A percentile compares a stretch with the other conserved stretches of the same genome.
Evolutionary conservation across 2,113 vertebrate species (phyloP).

Genomic region (Prinia subflava): DNA sequence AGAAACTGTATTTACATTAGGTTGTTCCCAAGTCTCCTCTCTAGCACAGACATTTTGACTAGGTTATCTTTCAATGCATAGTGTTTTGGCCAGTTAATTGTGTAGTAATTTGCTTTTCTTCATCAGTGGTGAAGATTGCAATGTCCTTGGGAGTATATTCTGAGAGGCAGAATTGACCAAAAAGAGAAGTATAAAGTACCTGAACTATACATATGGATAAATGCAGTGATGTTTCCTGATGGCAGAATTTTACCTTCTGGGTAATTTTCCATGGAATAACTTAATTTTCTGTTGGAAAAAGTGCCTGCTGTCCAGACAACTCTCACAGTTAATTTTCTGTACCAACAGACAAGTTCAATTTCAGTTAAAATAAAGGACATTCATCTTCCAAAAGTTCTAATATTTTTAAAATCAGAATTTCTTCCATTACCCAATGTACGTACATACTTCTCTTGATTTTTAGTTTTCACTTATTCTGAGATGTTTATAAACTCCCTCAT

Average conservation of each 20-base stretch:
- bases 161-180: background rate
- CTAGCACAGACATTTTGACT: background rate
- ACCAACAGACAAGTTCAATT: background rate
- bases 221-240: accelerated
- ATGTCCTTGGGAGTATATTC: background rate
- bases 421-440: background rate
- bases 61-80: background rate
- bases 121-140: background rate
- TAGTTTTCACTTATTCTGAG: background rate
- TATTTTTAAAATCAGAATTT: background rate
- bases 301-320: background rate
- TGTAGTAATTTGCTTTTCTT: background rate
- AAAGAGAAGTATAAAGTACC: background rate
- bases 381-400: background rate
- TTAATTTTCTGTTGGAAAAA: background rate
- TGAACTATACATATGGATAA: background rate
- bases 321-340: background rate
- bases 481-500: background rate
- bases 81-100: background rate
- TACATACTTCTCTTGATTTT: background rate
- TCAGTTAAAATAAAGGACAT: background rate
- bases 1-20: background rate
- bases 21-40: background rate
- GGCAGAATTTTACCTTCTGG: background rate
- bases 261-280: background rate